Evolutionary conservation across 2,888 invertebrate species (phyloP), one percentile per base, ranked within the genome.

Genomic region (Adelphocoris suturalis): DNA sequence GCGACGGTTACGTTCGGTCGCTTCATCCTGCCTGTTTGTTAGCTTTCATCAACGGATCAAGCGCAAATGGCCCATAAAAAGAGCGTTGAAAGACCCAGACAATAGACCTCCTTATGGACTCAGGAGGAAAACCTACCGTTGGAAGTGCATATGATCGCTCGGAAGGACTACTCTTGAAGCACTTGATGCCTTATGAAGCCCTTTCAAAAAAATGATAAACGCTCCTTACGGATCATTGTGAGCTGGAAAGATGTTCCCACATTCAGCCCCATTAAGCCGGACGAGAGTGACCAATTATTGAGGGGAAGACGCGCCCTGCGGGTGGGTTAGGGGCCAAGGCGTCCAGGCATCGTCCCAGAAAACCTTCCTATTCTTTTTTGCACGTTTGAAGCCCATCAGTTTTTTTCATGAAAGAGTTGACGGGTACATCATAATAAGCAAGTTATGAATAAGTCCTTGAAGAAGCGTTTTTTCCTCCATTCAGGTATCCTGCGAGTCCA

Each of bases 391-490:
- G 16, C 82, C n/a, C 27, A 52, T 82, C 27, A 82, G 27, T 48
- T 85, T 85, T 84, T 68, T 86, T 86, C 47, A n/a, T 47, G 55
- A 47, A 37, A 52, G 46, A 48, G 48, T 27, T 76, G 86, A 86
- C 86, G 86, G 86, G 86, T 86, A 75, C 86, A 86, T 86, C 86
- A 86, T 86, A 86, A 86, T 86, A 86, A 86, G 81, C 81, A 84
- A 19, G 61, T 61, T 68, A 86, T 86, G 75, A 86, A 86, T 68
- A 55, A 86, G 52, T 61, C 61, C 85, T 85, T 28, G 61, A 68
- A 82, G 82, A 37, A 61, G 85, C 37, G 61, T 55, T 55, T 37
- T 55, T n/a, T 57, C 55, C 48, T 85, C 85, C 37, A 85, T 85
- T 85, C 57, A 85, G 57, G 37, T n/a, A 11, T 37, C 46, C 28